Percentiles rank a stretch among this genome's conserved stretches.
Evolutionary conservation across 2,113 vertebrate species (phyloP).

Genomic region (Clarias macrocephalus): DNA sequence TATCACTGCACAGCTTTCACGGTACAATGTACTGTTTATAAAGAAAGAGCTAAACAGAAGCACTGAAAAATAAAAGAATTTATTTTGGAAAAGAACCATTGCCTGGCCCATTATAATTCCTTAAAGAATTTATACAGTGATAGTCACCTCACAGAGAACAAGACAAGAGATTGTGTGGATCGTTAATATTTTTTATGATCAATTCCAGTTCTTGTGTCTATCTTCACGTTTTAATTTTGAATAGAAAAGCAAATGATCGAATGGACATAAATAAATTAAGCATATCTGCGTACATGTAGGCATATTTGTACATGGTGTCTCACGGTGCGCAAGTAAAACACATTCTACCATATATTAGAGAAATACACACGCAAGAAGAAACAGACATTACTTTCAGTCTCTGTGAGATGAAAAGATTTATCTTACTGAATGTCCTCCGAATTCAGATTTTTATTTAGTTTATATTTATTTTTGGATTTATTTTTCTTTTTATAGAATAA

Average conservation of each 20-base stretch:
- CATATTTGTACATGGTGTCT: slow-evolving; percentile 51
- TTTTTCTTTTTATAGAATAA: background rate
- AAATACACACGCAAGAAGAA: slow-evolving; percentile 53
- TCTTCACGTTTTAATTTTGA: slow-evolving; percentile 36
- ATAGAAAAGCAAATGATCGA: slow-evolving; percentile 20
- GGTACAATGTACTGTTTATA: background rate
- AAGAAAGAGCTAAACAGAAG: slow-evolving; percentile 46
- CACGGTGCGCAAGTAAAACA: slow-evolving; percentile 54
- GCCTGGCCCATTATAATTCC: slow-evolving; percentile 61
- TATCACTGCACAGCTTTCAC: background rate
- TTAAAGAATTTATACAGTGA: slow-evolving; percentile 64
- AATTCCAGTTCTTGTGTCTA: slow-evolving; percentile 13
- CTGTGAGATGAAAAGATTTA: slow-evolving; percentile 31
- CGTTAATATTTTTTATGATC: slow-evolving; percentile 33
- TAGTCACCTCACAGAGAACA: slow-evolving; percentile 64
- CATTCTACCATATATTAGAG: slow-evolving; percentile 60
- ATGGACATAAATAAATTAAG: slow-evolving; percentile 32
- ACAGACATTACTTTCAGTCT: slow-evolving; percentile 51
- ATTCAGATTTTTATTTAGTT: background rate
- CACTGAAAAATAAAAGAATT: slow-evolving; percentile 74
- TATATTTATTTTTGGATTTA: background rate
- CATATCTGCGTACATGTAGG: slow-evolving; percentile 43
- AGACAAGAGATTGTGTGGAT: slow-evolving; percentile 61
- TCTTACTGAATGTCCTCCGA: slow-evolving; percentile 14
- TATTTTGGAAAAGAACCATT: slow-evolving; percentile 69